Percentiles rank a stretch among this genome's conserved stretches.
These are phyloP conservation scores for Aythya baeri DNA, from an alignment of 2,113 vertebrate species.

Conservation along the genomic window DNA sequence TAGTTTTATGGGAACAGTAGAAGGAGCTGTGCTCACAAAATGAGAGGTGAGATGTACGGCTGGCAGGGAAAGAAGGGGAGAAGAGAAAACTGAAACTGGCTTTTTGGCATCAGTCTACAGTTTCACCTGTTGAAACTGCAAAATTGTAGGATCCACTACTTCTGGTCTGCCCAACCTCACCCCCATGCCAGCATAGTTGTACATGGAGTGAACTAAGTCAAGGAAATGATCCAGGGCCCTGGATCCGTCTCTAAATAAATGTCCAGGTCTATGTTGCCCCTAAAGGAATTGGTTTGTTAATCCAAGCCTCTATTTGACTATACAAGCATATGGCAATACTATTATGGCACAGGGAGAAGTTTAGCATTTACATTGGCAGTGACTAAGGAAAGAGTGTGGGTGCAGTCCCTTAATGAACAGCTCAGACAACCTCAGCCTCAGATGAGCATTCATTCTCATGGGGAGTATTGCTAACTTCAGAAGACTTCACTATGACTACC, in stretches of 20 bases:
- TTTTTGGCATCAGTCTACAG: neutral
- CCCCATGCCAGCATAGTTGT: neutral
- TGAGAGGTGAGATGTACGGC: neutral
- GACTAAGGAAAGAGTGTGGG: neutral
- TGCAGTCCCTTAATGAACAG: neutral
- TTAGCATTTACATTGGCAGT: neutral
- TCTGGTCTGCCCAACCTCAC: neutral
- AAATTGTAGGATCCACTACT: neutral
- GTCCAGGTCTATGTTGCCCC: neutral
- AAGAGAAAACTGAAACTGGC: neutral
- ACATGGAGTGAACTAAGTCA: neutral
- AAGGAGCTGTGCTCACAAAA: neutral
- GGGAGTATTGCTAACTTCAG: neutral
- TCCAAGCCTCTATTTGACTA: neutral
- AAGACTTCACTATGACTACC: neutral
- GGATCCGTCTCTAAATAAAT: neutral
- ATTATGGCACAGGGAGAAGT: neutral
- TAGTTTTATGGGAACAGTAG: neutral
- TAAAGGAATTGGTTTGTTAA: neutral
- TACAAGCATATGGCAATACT: neutral
- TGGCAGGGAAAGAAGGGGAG: neutral
- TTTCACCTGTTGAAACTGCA: neutral
- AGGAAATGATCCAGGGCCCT: neutral
- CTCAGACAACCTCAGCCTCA: neutral
- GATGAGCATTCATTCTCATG: neutral